These are phyloP conservation scores for Troides oblongomaculatus DNA, from an alignment of 2,888 invertebrate species.

Conservation along the genomic window DNA sequence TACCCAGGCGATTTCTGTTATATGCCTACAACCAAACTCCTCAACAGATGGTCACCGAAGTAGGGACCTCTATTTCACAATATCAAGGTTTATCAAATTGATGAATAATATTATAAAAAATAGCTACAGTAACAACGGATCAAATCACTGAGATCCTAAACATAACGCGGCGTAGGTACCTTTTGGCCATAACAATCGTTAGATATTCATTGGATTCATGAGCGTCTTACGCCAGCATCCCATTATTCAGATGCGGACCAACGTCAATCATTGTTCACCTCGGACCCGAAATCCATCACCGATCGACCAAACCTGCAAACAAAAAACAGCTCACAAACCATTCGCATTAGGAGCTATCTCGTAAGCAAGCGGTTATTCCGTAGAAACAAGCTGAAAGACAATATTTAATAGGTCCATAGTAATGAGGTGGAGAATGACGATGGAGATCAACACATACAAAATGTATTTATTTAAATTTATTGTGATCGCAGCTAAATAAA, in stretches of 20 bases:
- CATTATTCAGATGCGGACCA: constrained; percentile 53
- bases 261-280: constrained; percentile 57
- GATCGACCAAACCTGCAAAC: constrained; percentile 20
- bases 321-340: constrained; percentile 4
- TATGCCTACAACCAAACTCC: too few species aligned
- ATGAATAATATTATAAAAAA: too few species aligned
- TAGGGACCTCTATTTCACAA: too few species aligned
- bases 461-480: constrained; percentile 70
- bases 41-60: too few species aligned
- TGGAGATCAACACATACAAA: constrained; percentile 39
- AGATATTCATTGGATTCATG: constrained; percentile 63
- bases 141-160: constrained; percentile 7
- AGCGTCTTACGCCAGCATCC: constrained; percentile 45
- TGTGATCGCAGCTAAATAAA: constrained; percentile 55
- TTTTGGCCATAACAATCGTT: constrained; percentile 33
- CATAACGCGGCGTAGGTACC: constrained; percentile 1
- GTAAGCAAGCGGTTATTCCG: constrained; percentile 9
- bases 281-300: constrained; percentile 40
- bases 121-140: background rate
- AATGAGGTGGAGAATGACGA: constrained; percentile 56
- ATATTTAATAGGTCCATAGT: constrained; percentile 63
- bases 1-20: too few species aligned
- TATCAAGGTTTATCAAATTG: too few species aligned
- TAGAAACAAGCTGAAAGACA: constrained; percentile 38
- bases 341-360: constrained; percentile 1